These are phyloP conservation scores for Craniophora ligustri DNA, from an alignment of 2,888 invertebrate genomes.

Conservation along the genomic window DNA sequence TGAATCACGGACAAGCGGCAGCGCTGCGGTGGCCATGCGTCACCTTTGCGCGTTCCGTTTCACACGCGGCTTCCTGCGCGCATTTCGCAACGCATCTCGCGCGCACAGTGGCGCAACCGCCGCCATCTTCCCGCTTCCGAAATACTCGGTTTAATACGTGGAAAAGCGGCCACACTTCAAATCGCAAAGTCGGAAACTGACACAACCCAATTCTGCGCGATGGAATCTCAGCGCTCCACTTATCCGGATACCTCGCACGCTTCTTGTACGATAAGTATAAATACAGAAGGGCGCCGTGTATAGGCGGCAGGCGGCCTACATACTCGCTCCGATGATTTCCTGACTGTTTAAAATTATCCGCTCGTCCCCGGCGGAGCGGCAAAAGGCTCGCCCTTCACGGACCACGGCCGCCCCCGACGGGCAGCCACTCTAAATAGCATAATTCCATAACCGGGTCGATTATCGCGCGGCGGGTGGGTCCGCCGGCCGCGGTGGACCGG, in stretches of 20 bases:
- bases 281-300: constrained; percentile 70
- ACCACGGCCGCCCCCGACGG: constrained; percentile 72
- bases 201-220: constrained; percentile 74
- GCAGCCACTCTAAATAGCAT: constrained; percentile 70
- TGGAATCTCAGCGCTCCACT: constrained; percentile 79
- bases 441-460: constrained; percentile 68
- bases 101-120: constrained; percentile 68
- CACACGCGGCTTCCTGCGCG: constrained; percentile 76
- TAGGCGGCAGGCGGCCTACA: constrained; percentile 84
- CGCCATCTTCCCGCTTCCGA: constrained; percentile 72
- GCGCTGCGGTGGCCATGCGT: constrained; percentile 63
- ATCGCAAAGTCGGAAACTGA: constrained; percentile 65
- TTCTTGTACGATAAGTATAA: constrained; percentile 78
- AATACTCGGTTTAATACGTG: constrained; percentile 69
- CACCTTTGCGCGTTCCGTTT: constrained; percentile 71
- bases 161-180: constrained; percentile 57
- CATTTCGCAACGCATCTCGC: constrained; percentile 72
- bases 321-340: constrained; percentile 84
- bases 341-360: constrained; percentile 84
- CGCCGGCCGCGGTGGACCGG: constrained; percentile 2
- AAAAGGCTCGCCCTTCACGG: constrained; percentile 84
- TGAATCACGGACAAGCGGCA: constrained; percentile 62
- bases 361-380: constrained; percentile 80
- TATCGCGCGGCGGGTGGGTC: constrained; percentile 48
- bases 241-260: constrained; percentile 80